These are phyloP conservation scores for Tinea trinotella DNA, from an alignment of 2,888 invertebrate genomes.

Conservation along the genomic window DNA sequence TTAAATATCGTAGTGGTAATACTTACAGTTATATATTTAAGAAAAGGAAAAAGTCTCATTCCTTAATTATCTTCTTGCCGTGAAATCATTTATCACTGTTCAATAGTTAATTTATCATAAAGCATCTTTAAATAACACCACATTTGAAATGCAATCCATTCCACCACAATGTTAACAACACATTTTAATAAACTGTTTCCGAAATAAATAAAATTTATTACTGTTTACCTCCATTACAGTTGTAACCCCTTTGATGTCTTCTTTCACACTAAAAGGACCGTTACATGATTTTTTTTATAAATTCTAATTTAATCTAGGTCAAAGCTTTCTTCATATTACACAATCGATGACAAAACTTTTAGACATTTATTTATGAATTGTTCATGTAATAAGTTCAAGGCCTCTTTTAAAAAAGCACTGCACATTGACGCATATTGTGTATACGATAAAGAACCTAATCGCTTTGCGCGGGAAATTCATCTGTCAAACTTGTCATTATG, in stretches of 20 bases:
- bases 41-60: background rate
- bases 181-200: constrained; percentile 9
- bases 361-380: background rate
- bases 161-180: background rate
- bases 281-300: constrained; percentile 41
- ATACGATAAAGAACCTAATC: constrained; percentile 63
- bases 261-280: constrained; percentile 21
- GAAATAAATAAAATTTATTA: constrained; percentile 16
- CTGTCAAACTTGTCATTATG: constrained; percentile 42
- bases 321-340: constrained; percentile 47
- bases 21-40: background rate
- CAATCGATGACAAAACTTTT: constrained; percentile 20
- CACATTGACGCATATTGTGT: constrained; percentile 22
- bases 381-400: background rate
- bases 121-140: background rate
- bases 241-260: constrained; percentile 41
- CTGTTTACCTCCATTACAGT: constrained; percentile 22
- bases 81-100: background rate
- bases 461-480: constrained; percentile 58
- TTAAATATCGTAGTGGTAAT: too few species aligned
- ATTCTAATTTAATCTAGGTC: constrained; percentile 42
- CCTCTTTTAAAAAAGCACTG: background rate
- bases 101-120: constrained; percentile 8
- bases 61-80: background rate
- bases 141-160: background rate